A percentile compares a stretch with the other conserved stretches of the same genome.
Evolutionary conservation across 1,140 invertebrate species (phyloP).

Genomic region (Heliconius melpomene): DNA sequence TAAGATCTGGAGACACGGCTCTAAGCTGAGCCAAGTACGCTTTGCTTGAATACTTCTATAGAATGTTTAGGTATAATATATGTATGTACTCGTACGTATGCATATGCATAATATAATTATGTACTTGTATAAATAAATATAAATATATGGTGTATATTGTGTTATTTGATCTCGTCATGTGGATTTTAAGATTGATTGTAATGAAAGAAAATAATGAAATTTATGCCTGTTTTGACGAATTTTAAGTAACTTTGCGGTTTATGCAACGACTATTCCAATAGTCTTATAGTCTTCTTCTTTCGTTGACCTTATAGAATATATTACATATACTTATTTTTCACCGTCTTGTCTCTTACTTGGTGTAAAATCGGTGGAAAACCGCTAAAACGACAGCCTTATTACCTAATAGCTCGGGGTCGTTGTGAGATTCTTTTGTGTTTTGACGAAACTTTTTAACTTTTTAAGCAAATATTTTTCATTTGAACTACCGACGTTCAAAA

Average conservation of each 20-base stretch:
- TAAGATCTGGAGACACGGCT: slow-evolving; percentile 12
- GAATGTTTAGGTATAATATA: slow-evolving; percentile 14
- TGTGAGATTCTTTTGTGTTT: slow-evolving; percentile 36
- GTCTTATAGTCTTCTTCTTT: no score
- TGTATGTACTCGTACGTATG: background rate
- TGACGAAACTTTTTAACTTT: slow-evolving; percentile 37
- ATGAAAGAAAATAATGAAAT: no score
- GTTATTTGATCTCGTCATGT: background rate
- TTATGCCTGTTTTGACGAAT: no score
- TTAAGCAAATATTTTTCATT: slow-evolving; percentile 36
- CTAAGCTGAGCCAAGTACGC: background rate
- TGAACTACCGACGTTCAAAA: background rate
- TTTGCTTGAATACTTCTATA: background rate
- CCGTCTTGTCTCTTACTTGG: background rate
- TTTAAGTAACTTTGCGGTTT: no score
- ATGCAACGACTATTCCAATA: no score
- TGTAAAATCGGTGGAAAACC: background rate
- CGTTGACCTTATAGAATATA: no score
- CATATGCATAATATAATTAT: no score
- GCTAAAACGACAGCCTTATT: slow-evolving; percentile 3
- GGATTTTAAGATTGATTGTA: background rate
- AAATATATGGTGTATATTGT: background rate
- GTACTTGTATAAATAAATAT: background rate
- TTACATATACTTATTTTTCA: no score
- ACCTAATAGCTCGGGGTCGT: slow-evolving; percentile 21